Conservation (phyloP, 1,140 invertebrate genomes). For the Aphaenogaster floridana region DNA sequence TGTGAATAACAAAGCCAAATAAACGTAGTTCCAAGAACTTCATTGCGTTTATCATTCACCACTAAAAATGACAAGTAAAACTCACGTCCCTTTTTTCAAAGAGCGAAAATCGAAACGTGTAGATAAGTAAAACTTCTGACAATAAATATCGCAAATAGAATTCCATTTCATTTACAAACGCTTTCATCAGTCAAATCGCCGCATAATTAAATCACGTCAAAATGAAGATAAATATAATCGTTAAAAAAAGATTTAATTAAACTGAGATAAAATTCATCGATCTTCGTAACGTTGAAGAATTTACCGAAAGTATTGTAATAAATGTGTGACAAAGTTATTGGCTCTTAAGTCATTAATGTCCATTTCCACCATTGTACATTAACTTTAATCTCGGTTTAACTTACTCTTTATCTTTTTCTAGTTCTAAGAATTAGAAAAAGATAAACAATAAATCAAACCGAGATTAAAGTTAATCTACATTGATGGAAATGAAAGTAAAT, state of each 20-base stretch:
- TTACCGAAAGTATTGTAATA: neutral
- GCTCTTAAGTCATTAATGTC: neutral
- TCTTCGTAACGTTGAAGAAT: neutral
- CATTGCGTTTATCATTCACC: slow-evolving; percentile 10
- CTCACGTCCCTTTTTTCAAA: neutral
- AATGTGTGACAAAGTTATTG: neutral
- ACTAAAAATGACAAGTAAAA: neutral
- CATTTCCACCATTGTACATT: too few relatives aligned
- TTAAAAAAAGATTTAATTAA: neutral
- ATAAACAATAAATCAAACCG: too few relatives aligned
- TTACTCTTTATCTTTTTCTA: too few relatives aligned
- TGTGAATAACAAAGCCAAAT: slow-evolving; percentile 70
- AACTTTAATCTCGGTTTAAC: too few relatives aligned
- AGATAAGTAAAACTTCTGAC: neutral
- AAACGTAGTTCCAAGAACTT: slow-evolving; percentile 67
- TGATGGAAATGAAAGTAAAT: too few relatives aligned
- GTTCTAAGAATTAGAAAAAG: too few relatives aligned
- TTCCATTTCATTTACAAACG: neutral
- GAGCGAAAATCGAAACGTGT: neutral
- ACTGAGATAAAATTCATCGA: neutral
- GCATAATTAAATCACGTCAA: neutral
- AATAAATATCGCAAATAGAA: neutral
- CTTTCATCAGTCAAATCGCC: neutral
- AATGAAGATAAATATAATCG: neutral
- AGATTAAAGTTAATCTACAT: too few relatives aligned